These are phyloP conservation scores for Trogon melanurus DNA, from an alignment of 2,113 vertebrate species.

Conservation along the genomic window DNA sequence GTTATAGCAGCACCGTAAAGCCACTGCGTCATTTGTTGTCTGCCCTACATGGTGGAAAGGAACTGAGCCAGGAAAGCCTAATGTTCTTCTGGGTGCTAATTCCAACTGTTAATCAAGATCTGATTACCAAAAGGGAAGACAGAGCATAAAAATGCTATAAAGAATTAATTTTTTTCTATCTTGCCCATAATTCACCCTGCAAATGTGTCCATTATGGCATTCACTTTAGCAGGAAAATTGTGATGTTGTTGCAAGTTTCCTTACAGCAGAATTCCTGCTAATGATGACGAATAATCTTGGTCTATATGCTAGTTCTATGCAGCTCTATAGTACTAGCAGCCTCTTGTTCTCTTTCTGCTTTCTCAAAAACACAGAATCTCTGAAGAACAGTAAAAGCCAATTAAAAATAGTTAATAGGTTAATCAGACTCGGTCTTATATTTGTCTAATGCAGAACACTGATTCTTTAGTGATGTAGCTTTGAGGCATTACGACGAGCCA, in stretches of 20 bases:
- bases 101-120: slow-evolving; percentile 66
- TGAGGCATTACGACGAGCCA: slow-evolving; percentile 57
- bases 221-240: slow-evolving; percentile 52
- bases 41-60: neutral
- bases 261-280: slow-evolving; percentile 34
- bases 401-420: slow-evolving; percentile 73
- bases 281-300: slow-evolving; percentile 25
- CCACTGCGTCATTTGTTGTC: neutral
- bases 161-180: slow-evolving; percentile 55
- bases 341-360: slow-evolving; percentile 29
- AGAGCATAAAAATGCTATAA: slow-evolving; percentile 63
- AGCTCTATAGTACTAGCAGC: neutral
- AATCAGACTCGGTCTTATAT: slow-evolving; percentile 64
- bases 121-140: slow-evolving; percentile 63
- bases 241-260: slow-evolving; percentile 42
- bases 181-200: slow-evolving; percentile 22
- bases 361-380: neutral
- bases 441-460: slow-evolving; percentile 56
- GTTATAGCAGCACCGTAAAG: slow-evolving; percentile 2
- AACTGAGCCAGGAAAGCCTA: slow-evolving; percentile 48
- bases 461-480: slow-evolving; percentile 49
- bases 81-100: slow-evolving; percentile 62
- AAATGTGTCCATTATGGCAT: slow-evolving; percentile 49
- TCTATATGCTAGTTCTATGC: slow-evolving; percentile 27
- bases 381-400: slow-evolving; percentile 66